phyloP scores from a whole-genome alignment of 2,797 vertebrate species.

The Diglossa cyanea region DNA sequence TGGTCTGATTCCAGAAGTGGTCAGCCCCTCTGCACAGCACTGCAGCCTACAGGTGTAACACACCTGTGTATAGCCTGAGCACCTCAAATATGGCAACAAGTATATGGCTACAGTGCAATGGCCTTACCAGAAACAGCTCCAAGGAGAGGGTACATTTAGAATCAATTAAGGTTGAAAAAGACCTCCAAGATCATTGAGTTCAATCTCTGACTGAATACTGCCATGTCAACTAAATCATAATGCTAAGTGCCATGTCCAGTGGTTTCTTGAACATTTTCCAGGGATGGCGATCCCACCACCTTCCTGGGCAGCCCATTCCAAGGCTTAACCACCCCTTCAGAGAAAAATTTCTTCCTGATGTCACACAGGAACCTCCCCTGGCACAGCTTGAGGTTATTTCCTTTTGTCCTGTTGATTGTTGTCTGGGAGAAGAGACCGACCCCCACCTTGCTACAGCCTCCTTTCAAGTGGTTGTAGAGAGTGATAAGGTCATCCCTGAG shows the following conservation, averaged over 20 bases:
- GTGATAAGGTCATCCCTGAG: neutral
- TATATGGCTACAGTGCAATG: neutral
- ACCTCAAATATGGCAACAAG: neutral
- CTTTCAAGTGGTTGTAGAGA: neutral
- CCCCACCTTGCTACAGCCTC: neutral
- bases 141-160: neutral
- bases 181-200: neutral
- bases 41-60: neutral
- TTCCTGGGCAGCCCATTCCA: neutral
- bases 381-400: neutral
- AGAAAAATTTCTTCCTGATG: neutral
- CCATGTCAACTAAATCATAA: neutral
- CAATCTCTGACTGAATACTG: neutral
- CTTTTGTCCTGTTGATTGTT: neutral
- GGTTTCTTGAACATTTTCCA: neutral
- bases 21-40: neutral
- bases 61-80: neutral
- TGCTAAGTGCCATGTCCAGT: neutral
- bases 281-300: neutral
- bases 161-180: neutral
- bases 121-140: neutral
- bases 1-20: neutral
- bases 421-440: accelerated
- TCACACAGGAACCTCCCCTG: neutral
- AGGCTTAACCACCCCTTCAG: neutral